Evolutionary conservation across 2,113 vertebrate genomes (phyloP).

Genomic region (Sylvietta virens): DNA sequence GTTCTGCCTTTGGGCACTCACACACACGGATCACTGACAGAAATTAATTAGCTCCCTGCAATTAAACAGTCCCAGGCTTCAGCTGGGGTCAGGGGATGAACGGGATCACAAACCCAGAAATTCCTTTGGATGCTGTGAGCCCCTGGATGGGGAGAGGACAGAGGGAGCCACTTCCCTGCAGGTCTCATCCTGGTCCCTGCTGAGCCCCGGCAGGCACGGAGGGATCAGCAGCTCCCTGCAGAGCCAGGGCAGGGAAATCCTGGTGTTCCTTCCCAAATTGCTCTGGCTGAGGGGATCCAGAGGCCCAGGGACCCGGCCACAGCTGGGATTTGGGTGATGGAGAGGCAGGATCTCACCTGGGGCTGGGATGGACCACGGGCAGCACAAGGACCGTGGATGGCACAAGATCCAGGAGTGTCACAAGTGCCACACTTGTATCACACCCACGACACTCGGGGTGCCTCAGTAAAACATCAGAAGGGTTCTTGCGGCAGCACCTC

Average conservation of each 20-base stretch:
- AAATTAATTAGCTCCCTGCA: background rate
- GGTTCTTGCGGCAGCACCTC: no score
- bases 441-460: no score
- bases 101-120: accelerated
- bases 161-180: background rate
- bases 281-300: background rate
- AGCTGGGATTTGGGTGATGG: accelerated
- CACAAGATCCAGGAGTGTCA: accelerated
- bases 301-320: accelerated
- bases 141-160: background rate
- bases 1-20: background rate
- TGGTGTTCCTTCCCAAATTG: accelerated
- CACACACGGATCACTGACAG: accelerated
- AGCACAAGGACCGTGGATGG: background rate
- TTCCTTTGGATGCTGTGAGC: background rate
- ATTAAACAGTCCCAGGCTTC: background rate
- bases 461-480: no score
- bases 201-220: background rate
- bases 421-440: no score
- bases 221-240: accelerated
- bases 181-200: background rate
- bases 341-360: background rate
- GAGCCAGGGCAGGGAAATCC: background rate
- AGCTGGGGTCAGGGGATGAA: accelerated
- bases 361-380: background rate